A percentile compares a stretch with the other conserved stretches of the same genome.
Conservation (phyloP, 2,113 vertebrate genomes). For the Struthidea cinerea region DNA sequence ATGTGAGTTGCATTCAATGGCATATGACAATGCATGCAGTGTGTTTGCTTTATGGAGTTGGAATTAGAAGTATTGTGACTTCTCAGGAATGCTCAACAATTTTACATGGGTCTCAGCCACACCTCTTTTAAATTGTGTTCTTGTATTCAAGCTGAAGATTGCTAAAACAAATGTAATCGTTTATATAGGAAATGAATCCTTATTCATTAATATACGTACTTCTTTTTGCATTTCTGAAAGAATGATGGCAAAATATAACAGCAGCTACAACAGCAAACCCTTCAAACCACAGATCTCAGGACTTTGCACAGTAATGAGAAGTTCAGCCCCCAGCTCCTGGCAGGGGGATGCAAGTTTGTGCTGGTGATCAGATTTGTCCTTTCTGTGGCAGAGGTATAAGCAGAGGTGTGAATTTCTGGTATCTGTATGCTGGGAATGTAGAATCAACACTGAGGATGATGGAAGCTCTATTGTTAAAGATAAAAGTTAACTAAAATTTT, state of each 20-base stretch:
- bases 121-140: not conserved
- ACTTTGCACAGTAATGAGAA: not conserved
- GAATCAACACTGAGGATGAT: not conserved
- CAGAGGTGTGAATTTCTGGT: not conserved
- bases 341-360: not conserved
- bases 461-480: not conserved
- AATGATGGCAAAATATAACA: not conserved
- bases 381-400: not conserved
- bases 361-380: not conserved
- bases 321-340: not conserved
- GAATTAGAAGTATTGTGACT: not conserved
- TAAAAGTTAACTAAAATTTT: not conserved
- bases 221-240: not conserved
- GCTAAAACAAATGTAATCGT: not conserved
- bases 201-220: not conserved
- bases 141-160: not conserved
- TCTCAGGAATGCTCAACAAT: not conserved
- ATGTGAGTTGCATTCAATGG: not conserved
- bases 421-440: not conserved
- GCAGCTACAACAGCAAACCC: not conserved
- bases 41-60: not conserved
- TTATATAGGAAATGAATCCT: not conserved
- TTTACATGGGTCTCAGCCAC: not conserved
- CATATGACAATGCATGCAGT: not conserved
- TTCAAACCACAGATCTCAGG: not conserved